Evolutionary conservation across 2,797 vertebrate species (phyloP).

Genomic region (Catamblyrhynchus diadema): DNA sequence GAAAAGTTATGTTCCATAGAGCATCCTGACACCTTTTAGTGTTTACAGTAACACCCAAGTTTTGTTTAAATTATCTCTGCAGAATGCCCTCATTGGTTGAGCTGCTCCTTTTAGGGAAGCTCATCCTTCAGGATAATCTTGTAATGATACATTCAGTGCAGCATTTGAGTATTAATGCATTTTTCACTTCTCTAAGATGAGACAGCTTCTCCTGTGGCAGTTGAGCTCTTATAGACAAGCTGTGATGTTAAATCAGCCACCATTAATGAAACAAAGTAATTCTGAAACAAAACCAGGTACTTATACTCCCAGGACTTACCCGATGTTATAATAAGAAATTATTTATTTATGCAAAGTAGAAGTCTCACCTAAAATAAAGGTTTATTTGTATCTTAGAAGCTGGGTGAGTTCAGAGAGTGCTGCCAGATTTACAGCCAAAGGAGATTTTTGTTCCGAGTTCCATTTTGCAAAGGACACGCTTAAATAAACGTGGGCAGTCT

Average conservation of each 20-base stretch:
- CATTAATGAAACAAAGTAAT: not conserved
- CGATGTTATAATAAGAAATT: not conserved
- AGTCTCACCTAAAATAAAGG: not conserved
- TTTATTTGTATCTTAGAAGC: not conserved
- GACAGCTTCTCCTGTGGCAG: not conserved
- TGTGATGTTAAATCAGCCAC: not conserved
- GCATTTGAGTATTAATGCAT: not conserved
- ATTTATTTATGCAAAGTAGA: not conserved
- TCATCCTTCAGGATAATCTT: not conserved
- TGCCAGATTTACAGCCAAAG: not conserved
- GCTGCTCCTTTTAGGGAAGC: not conserved
- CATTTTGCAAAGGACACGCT: not conserved
- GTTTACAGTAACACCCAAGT: not conserved
- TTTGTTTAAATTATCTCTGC: not conserved
- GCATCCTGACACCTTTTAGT: not conserved
- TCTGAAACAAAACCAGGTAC: not conserved
- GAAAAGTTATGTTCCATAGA: not conserved
- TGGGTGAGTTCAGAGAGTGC: not conserved
- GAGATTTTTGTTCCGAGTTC: not conserved
- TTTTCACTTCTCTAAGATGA: not conserved
- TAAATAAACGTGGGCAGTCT: not conserved
- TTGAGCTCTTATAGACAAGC: not conserved
- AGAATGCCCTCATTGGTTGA: not conserved
- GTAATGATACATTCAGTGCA: not conserved
- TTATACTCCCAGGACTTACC: not conserved